A percentile compares a stretch with the other conserved stretches of the same genome.
Evolutionary conservation across 2,888 invertebrate genomes (phyloP).

Genomic region (Cheilosia vernalis): DNA sequence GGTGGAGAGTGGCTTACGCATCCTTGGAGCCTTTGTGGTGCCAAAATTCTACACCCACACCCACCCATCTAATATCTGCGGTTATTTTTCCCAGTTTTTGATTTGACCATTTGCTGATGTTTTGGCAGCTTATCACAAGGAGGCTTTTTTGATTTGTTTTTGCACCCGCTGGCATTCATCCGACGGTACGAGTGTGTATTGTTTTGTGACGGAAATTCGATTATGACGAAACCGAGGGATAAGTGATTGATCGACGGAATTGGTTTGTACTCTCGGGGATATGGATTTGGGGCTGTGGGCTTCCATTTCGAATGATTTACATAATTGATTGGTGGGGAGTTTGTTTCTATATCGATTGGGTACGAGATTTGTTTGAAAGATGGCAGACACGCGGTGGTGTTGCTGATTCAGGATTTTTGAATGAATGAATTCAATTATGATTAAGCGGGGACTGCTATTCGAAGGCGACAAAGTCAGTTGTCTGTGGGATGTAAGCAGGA

Average conservation of each 20-base stretch:
- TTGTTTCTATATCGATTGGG: conserved; percentile 25
- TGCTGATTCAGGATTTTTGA: background rate
- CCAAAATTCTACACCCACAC: background rate
- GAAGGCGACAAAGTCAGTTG: no score
- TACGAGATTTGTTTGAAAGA: conserved; percentile 36
- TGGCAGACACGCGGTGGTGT: conserved; percentile 10
- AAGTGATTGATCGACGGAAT: conserved; percentile 66
- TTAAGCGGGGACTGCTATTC: background rate
- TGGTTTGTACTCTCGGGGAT: conserved; percentile 49
- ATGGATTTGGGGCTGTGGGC: conserved; percentile 49
- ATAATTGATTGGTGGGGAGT: conserved; percentile 60
- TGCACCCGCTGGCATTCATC: conserved; percentile 6
- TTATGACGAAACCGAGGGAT: conserved; percentile 25
- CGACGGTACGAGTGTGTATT: conserved; percentile 1
- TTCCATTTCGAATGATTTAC: conserved; percentile 59
- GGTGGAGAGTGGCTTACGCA: background rate
- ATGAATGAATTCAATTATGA: conserved; percentile 32
- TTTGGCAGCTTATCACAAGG: conserved; percentile 22
- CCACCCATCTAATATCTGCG: background rate
- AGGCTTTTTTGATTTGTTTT: conserved; percentile 30
- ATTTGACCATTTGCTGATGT: conserved; percentile 21
- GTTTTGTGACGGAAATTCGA: conserved; percentile 37
- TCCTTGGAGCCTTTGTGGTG: conserved; percentile 5
- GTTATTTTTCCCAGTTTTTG: conserved; percentile 37
- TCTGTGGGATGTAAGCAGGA: background rate